Evolutionary conservation across 1,140 invertebrate species (phyloP), one percentile per base, ranked within the genome.

Genomic region (Drosophila tristis): DNA sequence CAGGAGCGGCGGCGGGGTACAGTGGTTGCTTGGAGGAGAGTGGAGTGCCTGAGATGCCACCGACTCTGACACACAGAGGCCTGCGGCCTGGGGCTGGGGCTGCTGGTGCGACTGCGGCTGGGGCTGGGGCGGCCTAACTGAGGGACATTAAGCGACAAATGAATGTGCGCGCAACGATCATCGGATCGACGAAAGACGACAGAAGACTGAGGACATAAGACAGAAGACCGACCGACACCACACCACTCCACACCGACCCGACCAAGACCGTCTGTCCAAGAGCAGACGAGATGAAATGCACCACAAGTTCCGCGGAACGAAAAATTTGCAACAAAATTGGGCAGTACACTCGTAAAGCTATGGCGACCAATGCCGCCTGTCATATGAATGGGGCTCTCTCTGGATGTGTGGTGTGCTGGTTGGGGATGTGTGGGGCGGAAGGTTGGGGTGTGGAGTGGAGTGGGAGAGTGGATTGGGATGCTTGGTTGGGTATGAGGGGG

Each of bases 311-410:
- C 82, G 82, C 82, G 82, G 82, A 86, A 86, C 84, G 82, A 86
- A 81, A 85, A 86, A 81, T 86, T 86, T 87, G 82, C 82, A 87
- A 86, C 82, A 86, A 86, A 86, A 86, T 86, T 86, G 82, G 82
- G 82, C 82, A 86, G 82, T 39, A 39, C 11, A 39, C 35, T 39
- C 35, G 35, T 87, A 86, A 86, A 87, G 74, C 81, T 68, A 60
- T 61, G 78, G 63, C 48, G 51, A 57, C 55, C 58, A 66, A 55
- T 70, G 68, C 51, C 55, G 42, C 45, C 39, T 31, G 64, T 63
- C 72, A 65, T 43, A 71, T 71, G 74, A 60, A 64, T 73, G 59
- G 64, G 47, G 51, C 13, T 35, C 23, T 35, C 31, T 39, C 48
- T 35, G 9, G 43, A 55, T 55, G 49, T n/a, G 9, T 15, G 9